Evolutionary conservation across 2,797 vertebrate genomes (phyloP).

Genomic region (Cyclopterus lumpus): DNA sequence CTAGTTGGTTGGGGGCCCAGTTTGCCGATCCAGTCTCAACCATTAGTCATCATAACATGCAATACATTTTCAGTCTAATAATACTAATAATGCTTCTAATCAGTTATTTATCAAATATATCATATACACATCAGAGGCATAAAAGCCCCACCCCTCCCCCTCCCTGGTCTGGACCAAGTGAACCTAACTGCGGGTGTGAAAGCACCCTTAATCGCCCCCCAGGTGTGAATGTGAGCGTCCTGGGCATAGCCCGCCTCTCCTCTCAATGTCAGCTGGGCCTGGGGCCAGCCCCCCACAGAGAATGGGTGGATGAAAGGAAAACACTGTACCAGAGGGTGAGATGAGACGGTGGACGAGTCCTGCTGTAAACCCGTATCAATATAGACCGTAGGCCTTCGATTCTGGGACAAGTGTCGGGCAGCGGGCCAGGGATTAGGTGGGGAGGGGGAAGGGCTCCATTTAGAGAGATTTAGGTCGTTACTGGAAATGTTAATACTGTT

Average conservation of each 20-base stretch:
- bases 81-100: too few species aligned
- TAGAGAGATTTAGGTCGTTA: conserved; percentile 64
- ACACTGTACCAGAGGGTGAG: not conserved
- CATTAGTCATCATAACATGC: too few species aligned
- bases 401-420: conserved; percentile 11
- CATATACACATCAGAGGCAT: too few species aligned
- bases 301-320: not conserved
- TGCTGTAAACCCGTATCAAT: conserved; percentile 5
- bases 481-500: conserved; percentile 58
- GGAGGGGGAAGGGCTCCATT: conserved; percentile 49
- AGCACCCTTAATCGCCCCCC: not conserved
- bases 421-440: conserved; percentile 47
- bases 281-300: not conserved
- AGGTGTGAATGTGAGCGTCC: not conserved
- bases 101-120: too few species aligned
- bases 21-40: too few species aligned
- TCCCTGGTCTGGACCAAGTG: not conserved
- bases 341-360: not conserved
- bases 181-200: not conserved
- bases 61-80: too few species aligned
- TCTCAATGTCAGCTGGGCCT: not conserved
- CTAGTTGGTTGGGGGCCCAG: too few species aligned
- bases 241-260: not conserved
- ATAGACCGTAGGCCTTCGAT: conserved; percentile 11
- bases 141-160: too few species aligned